Percentiles rank a stretch among this genome's conserved stretches.
Conservation (phyloP, 1,140 invertebrate species). For the Stenopsyche tienmushanensis region DNA sequence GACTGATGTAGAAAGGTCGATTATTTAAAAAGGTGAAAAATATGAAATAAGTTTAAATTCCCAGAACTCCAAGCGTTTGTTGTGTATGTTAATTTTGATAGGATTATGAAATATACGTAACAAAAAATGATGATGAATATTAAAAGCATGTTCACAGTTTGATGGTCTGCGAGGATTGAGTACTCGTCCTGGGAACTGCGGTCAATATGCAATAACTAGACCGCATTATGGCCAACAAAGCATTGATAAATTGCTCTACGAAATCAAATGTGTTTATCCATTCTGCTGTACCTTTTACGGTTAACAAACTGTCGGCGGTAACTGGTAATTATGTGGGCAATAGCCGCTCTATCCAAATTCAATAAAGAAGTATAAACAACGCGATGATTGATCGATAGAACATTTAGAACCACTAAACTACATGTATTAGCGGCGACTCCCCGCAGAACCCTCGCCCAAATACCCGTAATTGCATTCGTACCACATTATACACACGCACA, state of each 20-base stretch:
- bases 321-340: constrained; percentile 10
- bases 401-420: too few species aligned
- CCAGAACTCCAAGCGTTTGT: too few species aligned
- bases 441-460: too few species aligned
- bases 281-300: constrained; percentile 15
- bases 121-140: too few species aligned
- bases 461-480: too few species aligned
- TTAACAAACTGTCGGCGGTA: constrained; percentile 17
- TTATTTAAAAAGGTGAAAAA: too few species aligned
- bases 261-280: constrained; percentile 35
- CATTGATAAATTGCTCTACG: constrained; percentile 26
- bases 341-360: not conserved
- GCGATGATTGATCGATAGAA: not conserved
- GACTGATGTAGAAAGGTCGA: too few species aligned
- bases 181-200: constrained; percentile 20
- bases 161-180: not conserved
- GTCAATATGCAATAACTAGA: constrained; percentile 35
- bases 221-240: constrained; percentile 24
- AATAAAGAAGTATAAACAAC: not conserved
- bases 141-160: not conserved
- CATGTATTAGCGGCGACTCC: too few species aligned
- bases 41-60: too few species aligned
- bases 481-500: too few species aligned
- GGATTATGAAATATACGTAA: too few species aligned
- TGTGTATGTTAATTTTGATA: too few species aligned